Conservation (phyloP, 2,113 vertebrate species). For the Mus spicilegus region DNA sequence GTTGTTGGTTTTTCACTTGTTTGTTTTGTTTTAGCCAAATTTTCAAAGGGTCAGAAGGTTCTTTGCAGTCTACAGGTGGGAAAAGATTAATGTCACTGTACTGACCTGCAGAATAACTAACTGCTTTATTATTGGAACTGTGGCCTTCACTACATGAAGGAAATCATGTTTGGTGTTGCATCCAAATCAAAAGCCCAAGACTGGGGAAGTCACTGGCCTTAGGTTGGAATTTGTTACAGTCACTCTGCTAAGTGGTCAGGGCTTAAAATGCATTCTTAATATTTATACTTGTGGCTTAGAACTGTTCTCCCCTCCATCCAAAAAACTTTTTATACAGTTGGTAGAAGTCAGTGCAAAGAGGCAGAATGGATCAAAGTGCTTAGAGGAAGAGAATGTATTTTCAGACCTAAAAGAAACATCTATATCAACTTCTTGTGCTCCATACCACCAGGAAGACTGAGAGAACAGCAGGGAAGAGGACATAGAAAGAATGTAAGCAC, state of each 20-base stretch:
- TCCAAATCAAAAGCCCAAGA: neutral
- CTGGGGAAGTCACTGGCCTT: neutral
- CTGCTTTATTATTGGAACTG: neutral
- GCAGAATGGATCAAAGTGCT: neutral
- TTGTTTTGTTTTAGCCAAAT: neutral
- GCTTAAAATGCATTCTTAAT: neutral
- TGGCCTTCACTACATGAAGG: neutral
- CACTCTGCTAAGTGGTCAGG: neutral
- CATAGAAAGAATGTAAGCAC: neutral
- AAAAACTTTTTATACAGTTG: neutral
- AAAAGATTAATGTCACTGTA: no score
- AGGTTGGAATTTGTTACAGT: neutral
- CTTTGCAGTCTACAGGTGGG: no score
- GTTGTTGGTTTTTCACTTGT: no score
- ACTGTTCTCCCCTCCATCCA: neutral
- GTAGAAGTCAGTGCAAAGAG: neutral
- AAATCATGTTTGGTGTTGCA: neutral
- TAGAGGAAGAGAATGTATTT: neutral
- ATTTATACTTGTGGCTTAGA: neutral
- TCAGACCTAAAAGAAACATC: neutral
- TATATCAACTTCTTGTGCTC: accelerated
- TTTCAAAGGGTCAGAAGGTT: no score
- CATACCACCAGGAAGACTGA: no score
- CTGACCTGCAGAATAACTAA: neutral
- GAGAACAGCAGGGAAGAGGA: neutral